phyloP scores from a whole-genome alignment of 2,797 vertebrate species.

The Anabacerthia variegaticeps region DNA sequence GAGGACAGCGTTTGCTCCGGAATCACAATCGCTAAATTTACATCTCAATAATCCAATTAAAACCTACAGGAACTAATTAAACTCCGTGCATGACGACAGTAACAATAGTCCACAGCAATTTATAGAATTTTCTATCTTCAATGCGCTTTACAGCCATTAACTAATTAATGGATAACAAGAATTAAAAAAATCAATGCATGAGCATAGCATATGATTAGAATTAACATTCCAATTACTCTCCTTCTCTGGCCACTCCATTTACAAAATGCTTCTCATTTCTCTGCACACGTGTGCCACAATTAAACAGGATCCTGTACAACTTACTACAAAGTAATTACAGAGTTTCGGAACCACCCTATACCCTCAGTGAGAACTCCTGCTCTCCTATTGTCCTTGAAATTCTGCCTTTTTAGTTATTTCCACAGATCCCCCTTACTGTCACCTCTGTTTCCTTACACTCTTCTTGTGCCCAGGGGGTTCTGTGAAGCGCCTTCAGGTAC shows the following conservation, averaged over 20 bases:
- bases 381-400: not conserved
- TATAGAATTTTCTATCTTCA: conserved; percentile 34
- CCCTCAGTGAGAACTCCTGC: not conserved
- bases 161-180: conserved; percentile 45
- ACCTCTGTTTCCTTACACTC: not conserved
- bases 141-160: conserved; percentile 19
- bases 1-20: not conserved
- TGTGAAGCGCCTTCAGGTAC: not conserved
- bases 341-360: not conserved
- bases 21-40: not conserved
- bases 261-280: not conserved
- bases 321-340: not conserved
- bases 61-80: conserved; percentile 37
- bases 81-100: not conserved
- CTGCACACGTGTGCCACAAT: not conserved
- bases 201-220: conserved; percentile 47
- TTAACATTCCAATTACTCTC: conserved; percentile 59
- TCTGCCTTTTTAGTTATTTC: not conserved
- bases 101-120: not conserved
- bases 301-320: not conserved
- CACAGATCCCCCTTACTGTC: not conserved
- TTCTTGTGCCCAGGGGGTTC: not conserved
- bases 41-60: conserved; percentile 64
- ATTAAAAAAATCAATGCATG: conserved; percentile 60
- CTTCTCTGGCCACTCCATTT: conserved; percentile 26